A percentile compares a stretch with the other conserved stretches of the same genome.
Conservation (phyloP, 1,140 invertebrate species). For the Vanessa tameamea region DNA sequence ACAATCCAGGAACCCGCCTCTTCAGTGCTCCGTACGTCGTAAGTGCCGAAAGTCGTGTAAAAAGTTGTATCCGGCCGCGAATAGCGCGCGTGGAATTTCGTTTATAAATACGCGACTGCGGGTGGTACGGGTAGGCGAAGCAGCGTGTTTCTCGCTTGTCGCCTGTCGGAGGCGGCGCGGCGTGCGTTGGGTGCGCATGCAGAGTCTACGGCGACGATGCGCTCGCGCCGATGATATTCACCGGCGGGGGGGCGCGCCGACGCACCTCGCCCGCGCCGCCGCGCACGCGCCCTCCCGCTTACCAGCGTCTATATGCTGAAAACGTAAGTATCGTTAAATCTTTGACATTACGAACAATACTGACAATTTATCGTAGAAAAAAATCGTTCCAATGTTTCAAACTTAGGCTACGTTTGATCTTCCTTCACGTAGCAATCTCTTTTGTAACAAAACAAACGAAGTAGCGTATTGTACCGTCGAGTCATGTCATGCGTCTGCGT, state of each 20-base stretch:
- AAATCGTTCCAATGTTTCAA: not conserved
- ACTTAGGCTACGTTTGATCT: too few relatives aligned
- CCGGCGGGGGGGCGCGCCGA: slow-evolving; percentile 41
- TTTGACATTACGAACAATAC: not conserved
- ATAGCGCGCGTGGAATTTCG: slow-evolving; percentile 71
- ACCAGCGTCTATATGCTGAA: slow-evolving; percentile 57
- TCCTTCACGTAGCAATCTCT: not conserved
- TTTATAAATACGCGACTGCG: slow-evolving; percentile 74
- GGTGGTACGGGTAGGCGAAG: slow-evolving; percentile 37
- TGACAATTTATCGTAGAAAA: not conserved
- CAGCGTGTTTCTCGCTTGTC: slow-evolving; percentile 2
- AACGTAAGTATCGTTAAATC: slow-evolving; percentile 52
- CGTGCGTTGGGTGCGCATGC: slow-evolving; percentile 22
- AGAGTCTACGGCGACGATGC: slow-evolving; percentile 34
- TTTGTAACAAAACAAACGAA: not conserved
- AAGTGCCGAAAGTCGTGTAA: slow-evolving; percentile 80
- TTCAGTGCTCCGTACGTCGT: slow-evolving; percentile 76
- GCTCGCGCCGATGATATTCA: slow-evolving; percentile 30
- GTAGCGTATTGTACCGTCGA: slow-evolving; percentile 2
- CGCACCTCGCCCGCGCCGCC: slow-evolving; percentile 57
- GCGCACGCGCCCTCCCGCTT: slow-evolving; percentile 57
- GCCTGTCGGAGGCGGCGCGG: not conserved
- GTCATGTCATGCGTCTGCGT: not conserved
- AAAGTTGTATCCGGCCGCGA: slow-evolving; percentile 76
- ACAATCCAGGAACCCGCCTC: slow-evolving; percentile 63